phyloP scores from a whole-genome alignment of 2,113 vertebrate species.

The Ammodytes dubius region DNA sequence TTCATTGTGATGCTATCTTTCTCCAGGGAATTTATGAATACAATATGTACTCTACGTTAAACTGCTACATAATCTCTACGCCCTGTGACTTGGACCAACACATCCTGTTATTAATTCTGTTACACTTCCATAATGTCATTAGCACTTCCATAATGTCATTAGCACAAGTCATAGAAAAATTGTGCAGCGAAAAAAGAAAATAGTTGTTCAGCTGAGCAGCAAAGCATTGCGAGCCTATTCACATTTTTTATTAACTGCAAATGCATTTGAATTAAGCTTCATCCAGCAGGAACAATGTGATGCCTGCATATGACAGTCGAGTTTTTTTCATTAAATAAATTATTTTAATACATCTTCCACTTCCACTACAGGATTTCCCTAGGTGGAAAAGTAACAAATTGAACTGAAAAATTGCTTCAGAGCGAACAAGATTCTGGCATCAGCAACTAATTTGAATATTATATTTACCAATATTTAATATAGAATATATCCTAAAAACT shows the following conservation, averaged over 20 bases:
- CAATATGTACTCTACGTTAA: conserved; percentile 8
- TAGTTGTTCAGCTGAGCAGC: neutral
- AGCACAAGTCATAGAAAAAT: neutral
- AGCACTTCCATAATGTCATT: conserved; percentile 15
- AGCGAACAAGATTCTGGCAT: conserved; percentile 22
- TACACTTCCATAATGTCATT: conserved; percentile 44
- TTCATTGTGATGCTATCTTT: conserved; percentile 7
- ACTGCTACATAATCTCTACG: conserved; percentile 30
- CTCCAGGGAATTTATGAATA: neutral
- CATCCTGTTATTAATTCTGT: conserved; percentile 47
- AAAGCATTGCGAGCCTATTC: neutral
- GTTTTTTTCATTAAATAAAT: conserved; percentile 20
- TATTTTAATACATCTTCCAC: conserved; percentile 8
- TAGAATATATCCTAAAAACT: neutral
- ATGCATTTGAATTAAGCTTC: neutral
- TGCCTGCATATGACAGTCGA: neutral
- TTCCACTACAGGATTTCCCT: conserved; percentile 4
- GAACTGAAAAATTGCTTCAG: conserved; percentile 7
- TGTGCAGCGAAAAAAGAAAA: too few relatives aligned
- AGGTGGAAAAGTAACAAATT: conserved; percentile 13
- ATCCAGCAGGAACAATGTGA: neutral
- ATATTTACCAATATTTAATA: neutral
- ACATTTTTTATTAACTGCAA: neutral
- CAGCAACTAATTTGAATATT: conserved; percentile 11
- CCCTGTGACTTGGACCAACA: conserved; percentile 47